These are phyloP conservation scores for Cichladusa arquata DNA, from an alignment of 2,113 vertebrate species.

Conservation along the genomic window DNA sequence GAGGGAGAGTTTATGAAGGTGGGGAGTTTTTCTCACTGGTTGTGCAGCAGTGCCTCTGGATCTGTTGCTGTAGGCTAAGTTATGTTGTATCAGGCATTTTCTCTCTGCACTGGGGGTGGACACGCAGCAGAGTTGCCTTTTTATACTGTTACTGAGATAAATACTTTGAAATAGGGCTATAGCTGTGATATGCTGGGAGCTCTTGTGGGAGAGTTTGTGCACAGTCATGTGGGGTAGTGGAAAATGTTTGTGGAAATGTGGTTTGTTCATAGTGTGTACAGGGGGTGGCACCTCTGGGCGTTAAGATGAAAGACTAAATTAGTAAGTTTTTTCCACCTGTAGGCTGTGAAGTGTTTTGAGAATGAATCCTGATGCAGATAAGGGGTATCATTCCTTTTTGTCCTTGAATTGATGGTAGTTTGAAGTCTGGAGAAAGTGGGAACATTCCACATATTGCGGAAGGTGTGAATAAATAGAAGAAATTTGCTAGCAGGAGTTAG, in stretches of 20 bases:
- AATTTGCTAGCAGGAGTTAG: slow-evolving; percentile 1
- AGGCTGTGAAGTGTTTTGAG: neutral
- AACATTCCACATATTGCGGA: neutral
- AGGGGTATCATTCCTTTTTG: neutral
- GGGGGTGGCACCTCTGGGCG: neutral
- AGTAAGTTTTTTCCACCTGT: neutral
- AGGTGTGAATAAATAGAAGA: slow-evolving; percentile 49
- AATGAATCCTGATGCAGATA: neutral
- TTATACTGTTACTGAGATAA: neutral
- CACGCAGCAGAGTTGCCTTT: neutral
- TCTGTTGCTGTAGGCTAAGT: neutral
- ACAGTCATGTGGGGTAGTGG: neutral
- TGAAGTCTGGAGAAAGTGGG: slow-evolving; percentile 4
- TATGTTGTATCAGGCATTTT: neutral
- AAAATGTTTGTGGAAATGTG: neutral
- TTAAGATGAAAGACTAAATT: neutral
- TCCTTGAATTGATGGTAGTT: neutral
- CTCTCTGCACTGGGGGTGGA: rapidly evolving
- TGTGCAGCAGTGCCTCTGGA: neutral
- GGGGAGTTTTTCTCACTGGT: neutral
- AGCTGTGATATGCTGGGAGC: neutral
- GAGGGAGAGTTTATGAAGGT: neutral
- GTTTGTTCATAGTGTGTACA: neutral
- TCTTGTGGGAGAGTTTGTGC: neutral
- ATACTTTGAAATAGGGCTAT: neutral